phyloP scores from a whole-genome alignment of 2,797 vertebrate species.

The Trachurus trachurus region DNA sequence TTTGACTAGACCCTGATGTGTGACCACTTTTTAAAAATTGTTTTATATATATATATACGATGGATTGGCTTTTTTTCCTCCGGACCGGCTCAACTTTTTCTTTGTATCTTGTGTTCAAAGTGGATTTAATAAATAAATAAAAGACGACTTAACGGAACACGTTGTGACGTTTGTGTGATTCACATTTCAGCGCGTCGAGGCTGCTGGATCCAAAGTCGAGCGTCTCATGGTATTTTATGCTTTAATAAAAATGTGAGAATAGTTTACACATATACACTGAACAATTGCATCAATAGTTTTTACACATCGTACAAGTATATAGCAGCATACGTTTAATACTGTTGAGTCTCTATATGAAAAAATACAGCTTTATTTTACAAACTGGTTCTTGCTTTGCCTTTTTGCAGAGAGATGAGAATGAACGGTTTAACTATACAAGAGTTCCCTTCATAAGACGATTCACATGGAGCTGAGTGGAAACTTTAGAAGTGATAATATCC shows the following conservation, averaged over 20 bases:
- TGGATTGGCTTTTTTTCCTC: neutral
- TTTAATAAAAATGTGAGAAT: conserved; percentile 90
- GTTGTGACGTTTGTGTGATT: neutral
- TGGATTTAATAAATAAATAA: conserved; percentile 74
- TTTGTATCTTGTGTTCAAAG: conserved; percentile 35
- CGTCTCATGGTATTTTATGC: conserved; percentile 79
- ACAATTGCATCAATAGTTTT: conserved; percentile 87
- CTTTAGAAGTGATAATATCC: conserved; percentile 91
- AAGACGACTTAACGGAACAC: neutral
- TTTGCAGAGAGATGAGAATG: conserved; percentile 72
- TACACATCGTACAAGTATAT: conserved; percentile 89
- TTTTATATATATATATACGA: conserved; percentile 11
- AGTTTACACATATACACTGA: conserved; percentile 89
- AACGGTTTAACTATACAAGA: conserved; percentile 78
- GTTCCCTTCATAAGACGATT: conserved; percentile 67
- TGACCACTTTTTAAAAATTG: conserved; percentile 30
- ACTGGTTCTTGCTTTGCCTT: conserved; percentile 84
- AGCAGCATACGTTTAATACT: conserved; percentile 91
- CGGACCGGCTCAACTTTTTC: conserved; percentile 5
- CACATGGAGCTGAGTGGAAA: conserved; percentile 52
- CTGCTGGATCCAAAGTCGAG: neutral
- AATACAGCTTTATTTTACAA: conserved; percentile 95
- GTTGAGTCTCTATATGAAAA: conserved; percentile 93
- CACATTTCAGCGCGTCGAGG: neutral
- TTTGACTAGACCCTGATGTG: neutral